phyloP scores from a whole-genome alignment of 35 echinoderm and acorn worm genomes.

The Heliocidaris tuberculata region DNA sequence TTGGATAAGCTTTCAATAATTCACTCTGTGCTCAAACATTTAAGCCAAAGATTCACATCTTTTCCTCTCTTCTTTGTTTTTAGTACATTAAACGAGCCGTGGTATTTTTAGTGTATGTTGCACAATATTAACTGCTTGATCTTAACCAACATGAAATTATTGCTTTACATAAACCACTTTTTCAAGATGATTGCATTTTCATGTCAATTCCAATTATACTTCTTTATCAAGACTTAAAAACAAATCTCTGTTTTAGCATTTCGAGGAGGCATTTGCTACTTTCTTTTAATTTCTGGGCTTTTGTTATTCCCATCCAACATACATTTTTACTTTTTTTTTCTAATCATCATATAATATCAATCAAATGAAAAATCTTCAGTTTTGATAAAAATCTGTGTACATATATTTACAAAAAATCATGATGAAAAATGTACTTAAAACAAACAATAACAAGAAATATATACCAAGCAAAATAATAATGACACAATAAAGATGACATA shows the following conservation, averaged over 20 bases:
- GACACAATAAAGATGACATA: not conserved
- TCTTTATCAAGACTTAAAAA: too few relatives aligned
- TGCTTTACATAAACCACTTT: conserved; percentile 4
- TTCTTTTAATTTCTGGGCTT: not conserved
- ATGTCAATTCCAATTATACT: not conserved
- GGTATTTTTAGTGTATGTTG: too few relatives aligned
- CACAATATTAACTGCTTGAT: not conserved
- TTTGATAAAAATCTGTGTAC: not conserved
- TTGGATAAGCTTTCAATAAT: not conserved
- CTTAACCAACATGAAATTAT: not conserved
- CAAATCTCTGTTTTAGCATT: too few relatives aligned
- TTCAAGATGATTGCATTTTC: not conserved
- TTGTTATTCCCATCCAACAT: not conserved
- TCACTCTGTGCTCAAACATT: too few relatives aligned
- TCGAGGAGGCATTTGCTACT: not conserved
- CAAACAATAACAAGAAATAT: not conserved
- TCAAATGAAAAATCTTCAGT: not conserved
- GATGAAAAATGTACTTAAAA: not conserved
- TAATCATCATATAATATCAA: not conserved
- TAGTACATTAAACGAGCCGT: too few relatives aligned
- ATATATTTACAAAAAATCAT: not conserved
- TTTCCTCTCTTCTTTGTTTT: too few relatives aligned
- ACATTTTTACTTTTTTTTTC: not conserved
- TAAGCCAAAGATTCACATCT: too few relatives aligned
- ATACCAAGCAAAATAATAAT: not conserved